Conservation (phyloP, 1,140 invertebrate species). For the Andrena cerasifolii region DNA sequence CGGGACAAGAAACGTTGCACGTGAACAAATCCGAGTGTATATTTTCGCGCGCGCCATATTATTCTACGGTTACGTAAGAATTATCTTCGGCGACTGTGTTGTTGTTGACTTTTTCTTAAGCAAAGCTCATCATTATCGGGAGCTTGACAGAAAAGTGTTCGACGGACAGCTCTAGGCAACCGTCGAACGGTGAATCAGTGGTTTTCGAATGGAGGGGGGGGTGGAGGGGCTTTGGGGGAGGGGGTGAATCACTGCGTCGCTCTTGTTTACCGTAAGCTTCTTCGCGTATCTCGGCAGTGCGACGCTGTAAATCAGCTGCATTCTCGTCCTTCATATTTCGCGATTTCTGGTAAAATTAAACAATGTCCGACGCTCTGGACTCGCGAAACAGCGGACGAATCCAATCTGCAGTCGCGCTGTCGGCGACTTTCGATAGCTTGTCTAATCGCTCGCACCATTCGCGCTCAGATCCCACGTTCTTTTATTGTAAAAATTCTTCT, state of each 20-base stretch:
- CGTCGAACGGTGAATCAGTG: not conserved
- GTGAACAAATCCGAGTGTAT: conserved; percentile 27
- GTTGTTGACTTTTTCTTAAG: not conserved
- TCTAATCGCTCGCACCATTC: conserved; percentile 32
- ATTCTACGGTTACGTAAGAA: not conserved
- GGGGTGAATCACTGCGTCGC: not conserved
- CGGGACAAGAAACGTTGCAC: not conserved
- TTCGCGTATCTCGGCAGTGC: not conserved
- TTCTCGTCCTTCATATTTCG: not conserved
- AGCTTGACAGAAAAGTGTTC: too few relatives aligned
- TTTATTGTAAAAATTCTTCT: not conserved
- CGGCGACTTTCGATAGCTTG: conserved; percentile 30
- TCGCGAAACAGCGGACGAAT: not conserved
- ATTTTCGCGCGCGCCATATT: conserved; percentile 7
- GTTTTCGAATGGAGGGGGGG: not conserved
- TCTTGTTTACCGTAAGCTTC: not conserved
- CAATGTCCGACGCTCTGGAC: not conserved
- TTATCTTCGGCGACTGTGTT: not conserved
- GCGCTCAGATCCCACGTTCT: not conserved
- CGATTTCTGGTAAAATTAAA: not conserved
- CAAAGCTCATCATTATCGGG: not conserved
- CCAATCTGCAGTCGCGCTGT: too few relatives aligned
- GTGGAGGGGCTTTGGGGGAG: too few relatives aligned
- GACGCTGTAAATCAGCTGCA: not conserved
- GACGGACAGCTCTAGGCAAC: too few relatives aligned